phyloP scores from a whole-genome alignment of 2,888 invertebrate genomes.

The Troglohyphantes excavatus region DNA sequence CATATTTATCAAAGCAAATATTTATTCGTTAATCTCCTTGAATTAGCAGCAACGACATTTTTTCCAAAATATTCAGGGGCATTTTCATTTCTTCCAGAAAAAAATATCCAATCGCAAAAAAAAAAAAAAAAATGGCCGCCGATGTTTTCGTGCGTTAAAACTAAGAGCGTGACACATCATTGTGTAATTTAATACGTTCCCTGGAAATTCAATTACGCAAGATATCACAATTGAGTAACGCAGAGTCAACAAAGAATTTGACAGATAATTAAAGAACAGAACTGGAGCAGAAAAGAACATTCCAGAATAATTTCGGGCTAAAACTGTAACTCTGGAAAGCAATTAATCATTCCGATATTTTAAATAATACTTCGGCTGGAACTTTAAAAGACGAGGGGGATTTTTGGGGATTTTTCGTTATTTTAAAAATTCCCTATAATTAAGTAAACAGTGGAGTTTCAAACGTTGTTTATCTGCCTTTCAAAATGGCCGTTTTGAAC shows the following conservation, averaged over 20 bases:
- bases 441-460: too few species aligned
- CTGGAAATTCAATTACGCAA: constrained; percentile 51
- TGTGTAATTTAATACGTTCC: constrained; percentile 56
- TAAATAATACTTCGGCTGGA: background rate
- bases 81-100: background rate
- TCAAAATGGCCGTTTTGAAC: too few species aligned
- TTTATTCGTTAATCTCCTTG: constrained; percentile 47
- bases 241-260: constrained; percentile 63
- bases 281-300: background rate
- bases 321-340: background rate
- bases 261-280: constrained; percentile 29
- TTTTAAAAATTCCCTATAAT: too few species aligned
- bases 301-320: constrained; percentile 16
- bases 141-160: constrained; percentile 47
- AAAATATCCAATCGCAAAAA: background rate
- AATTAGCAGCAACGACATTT: constrained; percentile 37
- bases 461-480: too few species aligned
- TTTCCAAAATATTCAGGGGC: background rate
- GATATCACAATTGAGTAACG: constrained; percentile 38
- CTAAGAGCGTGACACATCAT: constrained; percentile 47
- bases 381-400: background rate
- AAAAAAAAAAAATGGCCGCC: background rate
- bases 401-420: too few species aligned
- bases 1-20: constrained; percentile 55
- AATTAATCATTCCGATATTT: constrained; percentile 11